Evolutionary conservation across 2,888 invertebrate species (phyloP).

Genomic region (Erebia epiphron): DNA sequence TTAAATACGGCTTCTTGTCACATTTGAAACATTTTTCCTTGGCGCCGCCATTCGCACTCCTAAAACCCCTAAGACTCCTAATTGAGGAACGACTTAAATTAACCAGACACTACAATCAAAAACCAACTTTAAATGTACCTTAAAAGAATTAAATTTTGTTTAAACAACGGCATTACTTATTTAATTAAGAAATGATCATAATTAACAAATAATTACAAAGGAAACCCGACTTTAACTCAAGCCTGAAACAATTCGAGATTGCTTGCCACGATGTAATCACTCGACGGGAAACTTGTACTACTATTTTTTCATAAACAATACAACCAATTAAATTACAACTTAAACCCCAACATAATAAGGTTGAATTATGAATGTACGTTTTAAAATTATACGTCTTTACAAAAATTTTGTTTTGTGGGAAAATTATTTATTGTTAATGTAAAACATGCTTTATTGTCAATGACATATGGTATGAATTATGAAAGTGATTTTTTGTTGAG

Average conservation of each 20-base stretch:
- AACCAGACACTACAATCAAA: not conserved
- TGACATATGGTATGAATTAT: conserved; percentile 8
- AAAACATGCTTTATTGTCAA: conserved; percentile 4
- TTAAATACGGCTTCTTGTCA: conserved; percentile 1
- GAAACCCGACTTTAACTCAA: conserved; percentile 1
- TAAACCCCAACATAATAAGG: not conserved
- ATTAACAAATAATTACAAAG: not conserved
- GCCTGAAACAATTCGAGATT: conserved; percentile 1
- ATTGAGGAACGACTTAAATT: not conserved
- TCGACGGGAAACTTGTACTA: not conserved
- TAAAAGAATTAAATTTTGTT: not conserved
- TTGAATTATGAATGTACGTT: not conserved
- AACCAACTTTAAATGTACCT: not conserved
- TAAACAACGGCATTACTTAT: not conserved
- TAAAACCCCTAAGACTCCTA: not conserved
- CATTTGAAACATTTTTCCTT: not conserved
- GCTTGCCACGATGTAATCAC: conserved; percentile 8
- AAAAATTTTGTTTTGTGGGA: conserved; percentile 5
- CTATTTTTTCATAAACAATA: not conserved
- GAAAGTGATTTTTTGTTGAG: not conserved
- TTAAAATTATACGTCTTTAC: not conserved
- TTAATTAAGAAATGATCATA: conserved; percentile 12
- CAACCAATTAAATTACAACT: not conserved
- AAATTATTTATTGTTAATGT: conserved; percentile 12
- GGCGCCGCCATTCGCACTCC: not conserved